A percentile compares a stretch with the other conserved stretches of the same genome.
Conservation (phyloP, 2,888 invertebrate species). For the Blastobasis lacticolella region DNA sequence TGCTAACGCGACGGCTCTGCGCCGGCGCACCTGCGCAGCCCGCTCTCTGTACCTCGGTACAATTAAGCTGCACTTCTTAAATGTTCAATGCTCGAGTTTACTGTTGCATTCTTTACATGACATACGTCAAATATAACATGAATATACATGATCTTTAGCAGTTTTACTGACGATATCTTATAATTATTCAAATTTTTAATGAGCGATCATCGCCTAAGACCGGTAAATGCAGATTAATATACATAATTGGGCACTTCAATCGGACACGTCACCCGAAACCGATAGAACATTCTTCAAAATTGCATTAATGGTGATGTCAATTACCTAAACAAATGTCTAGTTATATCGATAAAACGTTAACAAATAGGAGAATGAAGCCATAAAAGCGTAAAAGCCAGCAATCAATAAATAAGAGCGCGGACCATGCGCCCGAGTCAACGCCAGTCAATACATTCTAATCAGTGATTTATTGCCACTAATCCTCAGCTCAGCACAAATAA, state of each 20-base stretch:
- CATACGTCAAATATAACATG: too few relatives aligned
- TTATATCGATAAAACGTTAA: conserved; percentile 44
- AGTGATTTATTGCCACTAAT: conserved; percentile 74
- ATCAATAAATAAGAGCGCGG: conserved; percentile 56
- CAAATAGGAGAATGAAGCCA: conserved; percentile 52
- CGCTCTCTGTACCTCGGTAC: conserved; percentile 16
- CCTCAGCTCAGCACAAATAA: conserved; percentile 73
- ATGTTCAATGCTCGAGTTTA: conserved; percentile 3
- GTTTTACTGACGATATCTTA: too few relatives aligned
- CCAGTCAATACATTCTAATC: conserved; percentile 74
- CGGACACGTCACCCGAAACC: conserved; percentile 23
- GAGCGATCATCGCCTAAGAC: conserved; percentile 4
- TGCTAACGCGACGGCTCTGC: conserved; percentile 33
- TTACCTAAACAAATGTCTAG: conserved; percentile 50
- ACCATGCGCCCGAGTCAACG: conserved; percentile 58
- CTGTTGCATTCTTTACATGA: not conserved
- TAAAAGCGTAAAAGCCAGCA: conserved; percentile 56
- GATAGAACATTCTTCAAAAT: conserved; percentile 35
- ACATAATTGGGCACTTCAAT: conserved; percentile 34
- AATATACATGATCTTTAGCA: too few relatives aligned
- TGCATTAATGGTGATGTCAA: conserved; percentile 40
- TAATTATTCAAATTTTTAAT: not conserved
- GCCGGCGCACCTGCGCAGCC: conserved; percentile 19
- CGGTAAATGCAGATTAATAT: conserved; percentile 23
- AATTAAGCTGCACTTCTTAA: conserved; percentile 16